Evolutionary conservation across 2,797 vertebrate species (phyloP).

Genomic region (Micromesistius poutassou): DNA sequence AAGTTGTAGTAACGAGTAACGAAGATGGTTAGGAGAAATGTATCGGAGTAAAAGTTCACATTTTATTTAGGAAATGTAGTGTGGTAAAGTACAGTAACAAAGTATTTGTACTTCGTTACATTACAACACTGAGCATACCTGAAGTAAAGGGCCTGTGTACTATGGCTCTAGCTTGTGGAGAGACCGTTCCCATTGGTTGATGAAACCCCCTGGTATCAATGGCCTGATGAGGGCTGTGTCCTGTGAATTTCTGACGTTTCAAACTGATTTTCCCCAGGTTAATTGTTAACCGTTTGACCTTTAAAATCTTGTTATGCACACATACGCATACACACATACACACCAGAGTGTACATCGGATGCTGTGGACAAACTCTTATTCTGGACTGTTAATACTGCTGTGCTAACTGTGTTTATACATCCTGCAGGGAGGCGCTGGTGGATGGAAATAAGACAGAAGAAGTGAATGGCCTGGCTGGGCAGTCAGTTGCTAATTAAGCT

Average conservation of each 20-base stretch:
- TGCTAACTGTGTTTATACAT: not conserved
- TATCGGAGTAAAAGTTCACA: too few species aligned
- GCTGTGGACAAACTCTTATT: not conserved
- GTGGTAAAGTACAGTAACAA: too few species aligned
- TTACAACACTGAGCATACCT: too few species aligned
- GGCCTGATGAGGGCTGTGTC: not conserved
- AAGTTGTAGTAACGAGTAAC: too few species aligned
- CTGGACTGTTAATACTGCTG: not conserved
- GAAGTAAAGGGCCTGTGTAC: not conserved
- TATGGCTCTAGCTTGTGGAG: not conserved
- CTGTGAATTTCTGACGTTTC: not conserved
- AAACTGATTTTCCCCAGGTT: too few species aligned
- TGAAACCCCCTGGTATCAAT: not conserved
- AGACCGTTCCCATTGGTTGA: not conserved
- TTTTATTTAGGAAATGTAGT: too few species aligned
- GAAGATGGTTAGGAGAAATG: too few species aligned
- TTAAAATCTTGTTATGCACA: too few species aligned
- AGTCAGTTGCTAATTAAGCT: conserved; percentile 48
- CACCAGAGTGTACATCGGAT: not conserved
- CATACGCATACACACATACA: not conserved
- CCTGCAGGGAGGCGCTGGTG: not conserved
- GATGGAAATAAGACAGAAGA: not conserved
- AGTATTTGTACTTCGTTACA: too few species aligned
- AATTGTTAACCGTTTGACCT: too few species aligned
- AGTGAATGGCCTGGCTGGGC: conserved; percentile 20